A percentile compares a stretch with the other conserved stretches of the same genome.
Conservation (phyloP, 1,140 invertebrate species). For the Arion vulgaris region DNA sequence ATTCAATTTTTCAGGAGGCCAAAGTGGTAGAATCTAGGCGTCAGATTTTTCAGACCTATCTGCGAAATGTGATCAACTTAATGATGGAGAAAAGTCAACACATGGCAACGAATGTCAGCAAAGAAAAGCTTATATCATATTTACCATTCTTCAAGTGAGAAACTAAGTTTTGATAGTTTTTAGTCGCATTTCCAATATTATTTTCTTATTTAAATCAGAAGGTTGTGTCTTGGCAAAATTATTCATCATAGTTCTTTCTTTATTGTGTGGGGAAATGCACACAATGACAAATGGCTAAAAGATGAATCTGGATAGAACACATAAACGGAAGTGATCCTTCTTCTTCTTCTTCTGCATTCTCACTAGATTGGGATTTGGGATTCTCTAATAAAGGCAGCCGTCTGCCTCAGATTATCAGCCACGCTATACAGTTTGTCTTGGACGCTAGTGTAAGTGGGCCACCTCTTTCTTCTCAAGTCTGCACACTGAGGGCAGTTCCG, state of each 20-base stretch:
- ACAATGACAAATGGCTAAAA: too few species aligned
- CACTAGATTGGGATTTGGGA: too few species aligned
- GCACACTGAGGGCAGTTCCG: too few species aligned
- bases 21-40: constrained; percentile 86
- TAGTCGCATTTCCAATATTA: neutral
- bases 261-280: too few species aligned
- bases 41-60: constrained; percentile 83
- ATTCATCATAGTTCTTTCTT: neutral
- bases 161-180: neutral
- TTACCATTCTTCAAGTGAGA: constrained; percentile 87
- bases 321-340: too few species aligned
- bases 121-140: constrained; percentile 81
- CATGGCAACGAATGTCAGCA: constrained; percentile 79
- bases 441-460: too few species aligned
- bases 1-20: constrained; percentile 81
- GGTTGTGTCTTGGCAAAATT: neutral
- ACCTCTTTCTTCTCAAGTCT: too few species aligned
- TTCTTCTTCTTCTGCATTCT: too few species aligned
- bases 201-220: neutral
- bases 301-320: too few species aligned
- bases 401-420: too few species aligned
- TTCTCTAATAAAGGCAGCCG: too few species aligned
- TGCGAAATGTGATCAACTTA: constrained; percentile 83
- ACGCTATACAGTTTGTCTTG: too few species aligned
- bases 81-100: constrained; percentile 80